Percentiles rank a stretch among this genome's conserved stretches.
Evolutionary conservation across 1,140 invertebrate species (phyloP).

Genomic region (Zaprionus lachaisei): DNA sequence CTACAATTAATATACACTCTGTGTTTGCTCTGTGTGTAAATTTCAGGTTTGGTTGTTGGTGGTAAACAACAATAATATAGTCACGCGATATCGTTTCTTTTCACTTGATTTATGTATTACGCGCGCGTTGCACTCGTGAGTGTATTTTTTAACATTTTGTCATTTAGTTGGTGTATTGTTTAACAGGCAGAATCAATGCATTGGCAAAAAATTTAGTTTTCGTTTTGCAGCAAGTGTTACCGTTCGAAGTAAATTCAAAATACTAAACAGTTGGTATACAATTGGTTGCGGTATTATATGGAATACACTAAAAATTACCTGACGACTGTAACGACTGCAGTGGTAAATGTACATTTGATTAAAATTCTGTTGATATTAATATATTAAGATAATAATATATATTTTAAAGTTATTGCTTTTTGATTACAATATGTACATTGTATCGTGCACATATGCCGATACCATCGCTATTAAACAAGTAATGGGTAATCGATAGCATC

Average conservation of each 20-base stretch:
- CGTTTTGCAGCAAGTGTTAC: constrained; percentile 33
- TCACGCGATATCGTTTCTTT: constrained; percentile 3
- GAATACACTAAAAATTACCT: not conserved
- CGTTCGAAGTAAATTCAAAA: not conserved
- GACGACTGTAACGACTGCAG: not conserved
- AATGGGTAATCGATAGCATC: not conserved
- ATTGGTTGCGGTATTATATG: not conserved
- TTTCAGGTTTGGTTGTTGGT: constrained; percentile 3
- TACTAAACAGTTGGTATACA: constrained; percentile 2
- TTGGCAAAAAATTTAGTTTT: constrained; percentile 54
- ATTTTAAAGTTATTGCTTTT: not conserved
- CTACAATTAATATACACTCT: constrained; percentile 24
- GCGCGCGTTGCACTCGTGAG: constrained; percentile 32
- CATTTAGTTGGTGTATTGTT: constrained; percentile 31
- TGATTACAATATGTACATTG: not conserved
- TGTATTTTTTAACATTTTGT: constrained; percentile 35
- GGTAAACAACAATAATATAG: constrained; percentile 14
- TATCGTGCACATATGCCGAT: not conserved
- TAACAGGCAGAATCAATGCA: constrained; percentile 44
- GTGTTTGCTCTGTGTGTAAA: constrained; percentile 10
- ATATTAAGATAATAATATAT: not conserved
- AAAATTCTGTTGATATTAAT: not conserved
- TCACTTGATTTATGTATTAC: constrained; percentile 19
- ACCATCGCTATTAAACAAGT: not conserved
- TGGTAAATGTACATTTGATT: not conserved